Conservation (phyloP, 1,140 invertebrate species). For the Ceratina australensis region DNA sequence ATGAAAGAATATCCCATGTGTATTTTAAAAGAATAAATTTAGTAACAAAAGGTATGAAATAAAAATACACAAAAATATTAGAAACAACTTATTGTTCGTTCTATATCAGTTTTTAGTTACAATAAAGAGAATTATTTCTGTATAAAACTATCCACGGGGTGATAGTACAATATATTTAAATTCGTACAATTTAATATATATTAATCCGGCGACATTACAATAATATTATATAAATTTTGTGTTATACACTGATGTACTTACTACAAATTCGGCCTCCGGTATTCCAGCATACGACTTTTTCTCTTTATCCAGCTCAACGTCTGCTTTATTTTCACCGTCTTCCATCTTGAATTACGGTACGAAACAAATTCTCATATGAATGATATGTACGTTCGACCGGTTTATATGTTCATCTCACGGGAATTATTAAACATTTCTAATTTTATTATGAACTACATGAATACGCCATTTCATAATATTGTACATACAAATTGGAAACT, state of each 20-base stretch:
- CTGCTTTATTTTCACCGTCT: conserved; percentile 67
- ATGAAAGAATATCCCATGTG: background rate
- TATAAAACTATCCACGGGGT: conserved; percentile 24
- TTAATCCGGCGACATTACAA: background rate
- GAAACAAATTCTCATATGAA: conserved; percentile 18
- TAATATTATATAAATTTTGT: background rate
- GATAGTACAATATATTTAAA: background rate
- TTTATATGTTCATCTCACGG: conserved; percentile 19
- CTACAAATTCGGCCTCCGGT: conserved; percentile 90
- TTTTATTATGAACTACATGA: background rate
- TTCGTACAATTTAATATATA: background rate
- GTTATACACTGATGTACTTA: conserved; percentile 68
- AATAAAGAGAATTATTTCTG: conserved; percentile 17
- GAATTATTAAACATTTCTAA: background rate
- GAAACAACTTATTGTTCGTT: background rate
- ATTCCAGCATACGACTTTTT: conserved; percentile 89
- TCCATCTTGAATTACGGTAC: conserved; percentile 68
- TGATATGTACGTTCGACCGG: no score
- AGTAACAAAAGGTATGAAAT: background rate
- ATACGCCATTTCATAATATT: background rate
- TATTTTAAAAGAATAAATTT: background rate
- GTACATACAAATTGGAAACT: background rate
- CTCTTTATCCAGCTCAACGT: conserved; percentile 78
- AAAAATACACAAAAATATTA: background rate
- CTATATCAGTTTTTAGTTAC: conserved; percentile 8